These are phyloP conservation scores for Astreopora myriophthalma DNA, from an alignment of 64 coral and sea anemone species.

Conservation along the genomic window DNA sequence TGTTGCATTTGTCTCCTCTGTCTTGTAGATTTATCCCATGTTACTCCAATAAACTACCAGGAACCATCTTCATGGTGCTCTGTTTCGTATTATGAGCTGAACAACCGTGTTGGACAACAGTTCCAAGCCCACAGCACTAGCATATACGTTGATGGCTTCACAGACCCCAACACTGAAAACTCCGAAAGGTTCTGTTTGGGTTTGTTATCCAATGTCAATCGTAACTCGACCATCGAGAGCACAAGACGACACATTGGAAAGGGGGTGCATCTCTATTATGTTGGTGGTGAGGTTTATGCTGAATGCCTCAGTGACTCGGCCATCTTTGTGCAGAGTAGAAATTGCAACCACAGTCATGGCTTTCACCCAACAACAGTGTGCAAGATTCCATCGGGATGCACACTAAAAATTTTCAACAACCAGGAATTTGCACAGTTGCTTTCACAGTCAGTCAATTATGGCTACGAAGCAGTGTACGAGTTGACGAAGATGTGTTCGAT, in stretches of 20 bases:
- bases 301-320: conserved; percentile 96
- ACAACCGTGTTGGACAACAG: conserved; percentile 91
- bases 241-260: conserved; percentile 97
- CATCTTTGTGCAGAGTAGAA: conserved; percentile 99
- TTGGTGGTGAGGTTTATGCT: conserved; percentile 97
- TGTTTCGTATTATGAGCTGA: conserved; percentile 96
- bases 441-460: conserved; percentile 96
- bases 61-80: conserved; percentile 94
- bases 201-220: conserved; percentile 92
- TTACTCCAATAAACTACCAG: conserved; percentile 93
- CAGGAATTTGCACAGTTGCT: conserved; percentile 99
- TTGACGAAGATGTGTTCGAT: conserved; percentile 99
- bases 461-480: conserved; percentile 97
- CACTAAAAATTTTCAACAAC: conserved; percentile 99
- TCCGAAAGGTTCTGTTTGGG: conserved; percentile 98
- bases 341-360: conserved; percentile 96
- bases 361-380: conserved; percentile 99
- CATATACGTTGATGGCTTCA: conserved; percentile 96
- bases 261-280: conserved; percentile 97
- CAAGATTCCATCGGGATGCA: conserved; percentile 95
- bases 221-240: conserved; percentile 98
- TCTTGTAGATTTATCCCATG: conserved; percentile 41
- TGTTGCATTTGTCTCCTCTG: not conserved
- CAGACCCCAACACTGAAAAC: conserved; percentile 93
- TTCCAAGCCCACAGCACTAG: conserved; percentile 92